These are phyloP conservation scores for Sminthurides aquaticus DNA, from an alignment of 2,888 invertebrate genomes.

Conservation along the genomic window DNA sequence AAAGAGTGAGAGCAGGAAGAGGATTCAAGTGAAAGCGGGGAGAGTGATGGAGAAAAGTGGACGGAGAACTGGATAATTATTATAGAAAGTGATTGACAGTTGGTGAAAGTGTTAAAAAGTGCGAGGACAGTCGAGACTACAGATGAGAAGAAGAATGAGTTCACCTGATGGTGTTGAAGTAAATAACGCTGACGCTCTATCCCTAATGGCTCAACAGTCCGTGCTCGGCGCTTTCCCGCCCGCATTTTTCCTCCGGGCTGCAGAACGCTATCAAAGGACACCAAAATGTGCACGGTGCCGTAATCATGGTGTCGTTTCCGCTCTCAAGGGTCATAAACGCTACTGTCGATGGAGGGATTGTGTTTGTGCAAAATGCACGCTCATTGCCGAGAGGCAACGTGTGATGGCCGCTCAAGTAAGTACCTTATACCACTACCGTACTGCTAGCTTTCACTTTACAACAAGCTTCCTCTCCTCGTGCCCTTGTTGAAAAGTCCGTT, in stretches of 20 bases:
- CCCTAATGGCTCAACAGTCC: slow-evolving; percentile 75
- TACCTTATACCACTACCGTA: too few species aligned
- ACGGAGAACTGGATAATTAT: too few species aligned
- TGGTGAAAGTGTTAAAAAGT: too few species aligned
- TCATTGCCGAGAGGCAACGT: slow-evolving; percentile 92
- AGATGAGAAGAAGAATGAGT: slow-evolving; percentile 55
- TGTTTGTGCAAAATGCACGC: slow-evolving; percentile 93
- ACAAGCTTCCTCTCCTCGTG: too few species aligned
- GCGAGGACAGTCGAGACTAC: too few species aligned
- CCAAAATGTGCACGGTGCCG: slow-evolving; percentile 62
- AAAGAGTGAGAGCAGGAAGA: too few species aligned
- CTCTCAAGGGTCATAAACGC: slow-evolving; percentile 86
- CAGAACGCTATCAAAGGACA: slow-evolving; percentile 86
- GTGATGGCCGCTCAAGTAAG: slow-evolving; percentile 95
- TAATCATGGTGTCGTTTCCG: slow-evolving; percentile 95
- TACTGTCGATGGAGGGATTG: slow-evolving; percentile 97
- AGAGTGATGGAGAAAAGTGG: too few species aligned
- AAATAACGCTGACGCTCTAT: slow-evolving; percentile 60
- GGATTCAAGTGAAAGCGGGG: too few species aligned
- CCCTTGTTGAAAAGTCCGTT: too few species aligned
- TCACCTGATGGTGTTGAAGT: slow-evolving; percentile 59
- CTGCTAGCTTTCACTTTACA: too few species aligned
- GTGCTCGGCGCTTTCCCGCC: slow-evolving; percentile 75
- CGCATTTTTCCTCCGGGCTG: slow-evolving; percentile 73
- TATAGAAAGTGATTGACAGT: too few species aligned